phyloP scores from a whole-genome alignment of 2,113 vertebrate genomes.

The Stegostoma tigrinum region DNA sequence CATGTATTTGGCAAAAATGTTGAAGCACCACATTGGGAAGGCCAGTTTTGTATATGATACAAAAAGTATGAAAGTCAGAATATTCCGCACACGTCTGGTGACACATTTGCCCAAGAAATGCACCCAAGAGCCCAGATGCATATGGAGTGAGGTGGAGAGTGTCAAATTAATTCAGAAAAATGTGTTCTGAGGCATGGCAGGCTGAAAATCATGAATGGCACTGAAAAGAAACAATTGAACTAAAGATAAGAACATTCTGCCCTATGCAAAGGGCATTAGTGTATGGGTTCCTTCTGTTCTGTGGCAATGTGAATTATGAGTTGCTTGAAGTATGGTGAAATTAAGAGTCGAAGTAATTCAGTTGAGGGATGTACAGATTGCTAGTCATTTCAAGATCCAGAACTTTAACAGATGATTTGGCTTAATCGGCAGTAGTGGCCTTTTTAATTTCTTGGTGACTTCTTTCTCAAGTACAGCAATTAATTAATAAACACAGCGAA shows the following conservation, averaged over 20 bases:
- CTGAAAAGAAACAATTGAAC: too few species aligned
- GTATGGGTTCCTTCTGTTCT: background rate
- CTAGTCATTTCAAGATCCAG: background rate
- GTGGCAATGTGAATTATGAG: background rate
- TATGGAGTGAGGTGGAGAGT: too few species aligned
- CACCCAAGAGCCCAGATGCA: too few species aligned
- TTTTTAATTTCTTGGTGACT: background rate
- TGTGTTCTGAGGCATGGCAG: too few species aligned
- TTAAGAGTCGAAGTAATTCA: background rate
- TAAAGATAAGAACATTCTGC: background rate
- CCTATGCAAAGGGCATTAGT: background rate
- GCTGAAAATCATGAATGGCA: too few species aligned
- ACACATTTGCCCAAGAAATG: too few species aligned
- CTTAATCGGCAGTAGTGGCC: background rate
- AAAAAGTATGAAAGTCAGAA: too few species aligned
- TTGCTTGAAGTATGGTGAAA: background rate
- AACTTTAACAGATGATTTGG: background rate
- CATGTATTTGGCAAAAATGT: too few species aligned
- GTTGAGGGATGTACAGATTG: background rate
- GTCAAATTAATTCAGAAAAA: too few species aligned
- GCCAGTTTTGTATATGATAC: too few species aligned
- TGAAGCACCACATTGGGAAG: too few species aligned
- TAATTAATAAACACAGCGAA: background rate
- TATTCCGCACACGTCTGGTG: too few species aligned
- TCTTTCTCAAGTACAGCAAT: background rate